A percentile compares a stretch with the other conserved stretches of the same genome.
These are phyloP conservation scores for Agonopterix heracliana DNA, from an alignment of 2,888 invertebrate genomes.

Conservation along the genomic window DNA sequence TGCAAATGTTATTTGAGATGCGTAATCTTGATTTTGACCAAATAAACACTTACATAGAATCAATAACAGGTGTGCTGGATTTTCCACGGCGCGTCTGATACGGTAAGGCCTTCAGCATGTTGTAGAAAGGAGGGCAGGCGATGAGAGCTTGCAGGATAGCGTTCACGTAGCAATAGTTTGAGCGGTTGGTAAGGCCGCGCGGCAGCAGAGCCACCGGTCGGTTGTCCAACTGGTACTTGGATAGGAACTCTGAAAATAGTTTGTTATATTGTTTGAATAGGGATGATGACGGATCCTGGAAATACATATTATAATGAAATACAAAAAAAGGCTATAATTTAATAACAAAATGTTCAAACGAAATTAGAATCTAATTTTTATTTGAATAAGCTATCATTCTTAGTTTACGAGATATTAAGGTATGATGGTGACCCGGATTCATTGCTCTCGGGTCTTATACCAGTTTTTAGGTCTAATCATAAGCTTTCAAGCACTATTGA, in stretches of 20 bases:
- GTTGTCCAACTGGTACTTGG: constrained; percentile 85
- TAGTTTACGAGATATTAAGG: no score
- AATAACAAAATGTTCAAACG: no score
- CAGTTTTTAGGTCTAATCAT: no score
- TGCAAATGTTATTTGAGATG: not conserved
- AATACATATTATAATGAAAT: no score
- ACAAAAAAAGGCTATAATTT: no score
- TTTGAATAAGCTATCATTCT: no score
- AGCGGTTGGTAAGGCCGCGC: constrained; percentile 93
- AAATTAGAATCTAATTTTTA: no score
- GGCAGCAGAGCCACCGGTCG: constrained; percentile 88
- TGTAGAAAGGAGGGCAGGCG: constrained; percentile 96
- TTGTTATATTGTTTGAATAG: no score
- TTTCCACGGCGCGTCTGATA: constrained; percentile 77
- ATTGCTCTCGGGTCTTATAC: no score
- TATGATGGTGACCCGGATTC: no score
- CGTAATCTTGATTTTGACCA: not conserved
- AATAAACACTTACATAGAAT: constrained; percentile 87
- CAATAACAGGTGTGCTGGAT: constrained; percentile 88
- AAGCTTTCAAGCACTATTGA: no score
- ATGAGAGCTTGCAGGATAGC: constrained; percentile 95
- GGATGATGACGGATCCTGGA: no score
- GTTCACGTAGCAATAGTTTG: constrained; percentile 98
- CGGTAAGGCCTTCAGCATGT: constrained; percentile 88
- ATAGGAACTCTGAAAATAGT: constrained; percentile 80